These are phyloP conservation scores for Enteromius viviparus DNA, from an alignment of 2,797 vertebrate species.

Conservation along the genomic window DNA sequence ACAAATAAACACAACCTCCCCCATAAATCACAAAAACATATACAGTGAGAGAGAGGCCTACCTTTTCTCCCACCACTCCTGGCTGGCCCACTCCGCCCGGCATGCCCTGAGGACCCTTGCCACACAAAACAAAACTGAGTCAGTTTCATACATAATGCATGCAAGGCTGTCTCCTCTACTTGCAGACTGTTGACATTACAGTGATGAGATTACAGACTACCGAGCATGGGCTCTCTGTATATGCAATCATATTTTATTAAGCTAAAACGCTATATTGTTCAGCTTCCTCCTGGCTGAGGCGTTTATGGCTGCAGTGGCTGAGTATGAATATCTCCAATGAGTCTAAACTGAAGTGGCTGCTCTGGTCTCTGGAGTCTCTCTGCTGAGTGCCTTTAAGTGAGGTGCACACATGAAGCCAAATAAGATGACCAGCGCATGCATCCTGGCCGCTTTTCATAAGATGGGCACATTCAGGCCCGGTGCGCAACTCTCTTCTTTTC, in stretches of 20 bases:
- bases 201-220: conserved; percentile 43
- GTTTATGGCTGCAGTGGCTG: conserved; percentile 53
- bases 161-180: conserved; percentile 8
- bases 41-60: conserved; percentile 62
- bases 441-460: neutral
- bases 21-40: conserved; percentile 10
- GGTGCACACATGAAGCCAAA: conserved; percentile 59
- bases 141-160: conserved; percentile 45
- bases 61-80: conserved; percentile 90
- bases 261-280: conserved; percentile 26
- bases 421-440: neutral
- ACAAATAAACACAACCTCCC: conserved; percentile 24
- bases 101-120: conserved; percentile 81
- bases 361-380: conserved; percentile 28
- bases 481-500: conserved; percentile 8
- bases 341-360: conserved; percentile 42
- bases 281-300: conserved; percentile 7
- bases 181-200: conserved; percentile 28
- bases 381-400: conserved; percentile 57
- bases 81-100: conserved; percentile 87
- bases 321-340: conserved; percentile 36
- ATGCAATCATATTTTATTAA: conserved; percentile 48
- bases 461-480: neutral
- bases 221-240: conserved; percentile 21
- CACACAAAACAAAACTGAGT: conserved; percentile 54